Evolutionary conservation across 2,113 vertebrate genomes (phyloP).

Genomic region (Ramphastos sulfuratus): DNA sequence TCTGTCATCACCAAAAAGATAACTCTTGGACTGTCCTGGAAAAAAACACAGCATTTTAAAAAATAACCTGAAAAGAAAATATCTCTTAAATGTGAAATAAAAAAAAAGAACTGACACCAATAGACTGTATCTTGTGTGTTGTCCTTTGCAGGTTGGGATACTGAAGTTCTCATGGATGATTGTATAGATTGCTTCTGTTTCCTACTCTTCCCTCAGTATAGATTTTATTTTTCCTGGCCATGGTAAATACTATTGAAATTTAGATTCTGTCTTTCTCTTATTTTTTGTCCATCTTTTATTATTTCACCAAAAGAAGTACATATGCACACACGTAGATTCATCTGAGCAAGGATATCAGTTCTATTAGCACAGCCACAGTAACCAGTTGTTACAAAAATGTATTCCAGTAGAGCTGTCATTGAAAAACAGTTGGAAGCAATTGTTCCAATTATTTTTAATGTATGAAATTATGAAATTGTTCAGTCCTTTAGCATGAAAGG

Average conservation of each 20-base stretch:
- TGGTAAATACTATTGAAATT: neutral
- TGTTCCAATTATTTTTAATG: constrained; percentile 33
- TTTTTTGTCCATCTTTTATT: neutral
- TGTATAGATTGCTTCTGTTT: neutral
- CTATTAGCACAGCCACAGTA: neutral
- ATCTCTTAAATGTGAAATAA: neutral
- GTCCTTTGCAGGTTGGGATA: neutral
- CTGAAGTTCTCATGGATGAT: neutral
- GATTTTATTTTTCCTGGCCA: neutral
- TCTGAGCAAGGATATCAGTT: neutral
- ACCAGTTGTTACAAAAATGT: constrained; percentile 9
- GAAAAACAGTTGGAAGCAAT: constrained; percentile 29
- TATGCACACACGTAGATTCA: neutral
- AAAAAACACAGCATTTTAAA: neutral
- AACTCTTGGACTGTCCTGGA: neutral
- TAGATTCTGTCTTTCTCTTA: neutral
- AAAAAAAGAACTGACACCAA: neutral
- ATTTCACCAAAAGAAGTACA: neutral
- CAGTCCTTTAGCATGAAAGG: neutral
- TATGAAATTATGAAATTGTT: constrained; percentile 20
- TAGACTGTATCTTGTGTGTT: neutral
- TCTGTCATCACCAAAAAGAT: neutral
- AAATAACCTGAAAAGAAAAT: neutral
- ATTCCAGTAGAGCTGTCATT: neutral
- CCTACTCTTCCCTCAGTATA: neutral